Percentiles rank a stretch among this genome's conserved stretches.
phyloP scores from a whole-genome alignment of 1,140 invertebrate genomes.

The Sminthurides bifidus region DNA sequence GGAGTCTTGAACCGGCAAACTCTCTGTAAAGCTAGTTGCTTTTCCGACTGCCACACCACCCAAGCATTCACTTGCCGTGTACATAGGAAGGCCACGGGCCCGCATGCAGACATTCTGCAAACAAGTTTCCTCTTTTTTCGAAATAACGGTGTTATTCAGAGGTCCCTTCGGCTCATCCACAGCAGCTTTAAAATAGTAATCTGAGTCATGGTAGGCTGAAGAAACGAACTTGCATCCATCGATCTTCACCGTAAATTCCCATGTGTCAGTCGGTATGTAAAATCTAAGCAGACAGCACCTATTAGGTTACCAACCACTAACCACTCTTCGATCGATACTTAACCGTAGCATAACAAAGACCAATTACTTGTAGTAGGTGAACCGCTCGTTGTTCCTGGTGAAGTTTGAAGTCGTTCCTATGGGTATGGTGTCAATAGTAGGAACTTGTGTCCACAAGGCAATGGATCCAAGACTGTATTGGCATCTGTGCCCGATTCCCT shows the following conservation, averaged over 20 bases:
- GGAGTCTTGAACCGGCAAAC: slow-evolving; percentile 42
- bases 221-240: slow-evolving; percentile 39
- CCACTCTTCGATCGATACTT: not conserved
- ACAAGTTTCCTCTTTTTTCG: slow-evolving; percentile 35
- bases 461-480: slow-evolving; percentile 46
- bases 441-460: slow-evolving; percentile 41
- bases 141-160: slow-evolving; percentile 23
- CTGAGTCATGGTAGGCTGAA: not conserved
- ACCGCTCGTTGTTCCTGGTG: slow-evolving; percentile 36
- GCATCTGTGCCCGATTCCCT: slow-evolving; percentile 40
- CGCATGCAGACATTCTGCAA: slow-evolving; percentile 38
- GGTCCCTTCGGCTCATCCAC: not conserved
- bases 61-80: slow-evolving; percentile 34
- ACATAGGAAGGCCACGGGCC: slow-evolving; percentile 38
- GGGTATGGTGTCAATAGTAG: slow-evolving; percentile 38
- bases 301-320: not conserved
- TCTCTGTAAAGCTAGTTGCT: slow-evolving; percentile 37
- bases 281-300: slow-evolving; percentile 36
- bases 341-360: not conserved
- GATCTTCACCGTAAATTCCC: slow-evolving; percentile 40
- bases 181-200: not conserved
- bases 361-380: slow-evolving; percentile 41
- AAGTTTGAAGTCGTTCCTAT: slow-evolving; percentile 36
- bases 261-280: slow-evolving; percentile 42
- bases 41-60: slow-evolving; percentile 36